Base-by-base conservation (phyloP, 1,140 invertebrate genomes). In the Globodera rostochiensis region DNA sequence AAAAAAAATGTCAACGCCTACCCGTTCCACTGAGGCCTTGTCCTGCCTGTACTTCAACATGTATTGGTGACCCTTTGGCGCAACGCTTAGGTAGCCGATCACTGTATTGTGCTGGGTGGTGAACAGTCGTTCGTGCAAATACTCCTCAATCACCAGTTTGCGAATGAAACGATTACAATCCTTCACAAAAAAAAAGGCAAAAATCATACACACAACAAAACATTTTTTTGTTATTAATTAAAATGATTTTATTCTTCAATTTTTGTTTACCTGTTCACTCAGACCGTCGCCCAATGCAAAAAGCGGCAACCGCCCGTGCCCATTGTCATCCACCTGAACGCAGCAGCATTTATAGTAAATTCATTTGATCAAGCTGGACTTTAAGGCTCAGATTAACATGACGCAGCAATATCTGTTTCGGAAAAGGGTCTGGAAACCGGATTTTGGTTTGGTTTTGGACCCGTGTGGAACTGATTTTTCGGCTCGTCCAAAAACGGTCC, bases 81-180 rank as follows among this genome's bases (percentile, higher is more conserved):
- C 57, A 15, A 60, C 15, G 57, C 57, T 53, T 6, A 67, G 25
- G 73, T 81, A 81, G 19, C 64, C 80, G 73, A 81, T 74, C 60
- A 82, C 80, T 46, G 77, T 66, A 11, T 45, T 13, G 49, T 80
- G 80, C 21, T 13, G 19, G 7, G 77, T 82, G 25, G 11, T 81
- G 50, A 49, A 1, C 46, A 81, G 50, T 11, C 47, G 6, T 13
- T 69, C 36, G 50, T 21, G n/a, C 47, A 81, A 46, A 71, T 81
- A 81, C 36, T 60, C 80, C 21, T 81, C 80, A 47, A 81, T 81
- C 21, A 81, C 80, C 6, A 81, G 53, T 21, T 80, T 81, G 13
- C 60, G 36, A 15, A 81, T 82, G 50, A 81, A 74, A 80, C 80
- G 80, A 46, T 15, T 69, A n/a, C 64, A 49, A 47, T 81, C 80